A percentile compares a stretch with the other conserved stretches of the same genome.
Evolutionary conservation across 2,888 invertebrate genomes (phyloP).

Genomic region (Vandiemenella viatica): DNA sequence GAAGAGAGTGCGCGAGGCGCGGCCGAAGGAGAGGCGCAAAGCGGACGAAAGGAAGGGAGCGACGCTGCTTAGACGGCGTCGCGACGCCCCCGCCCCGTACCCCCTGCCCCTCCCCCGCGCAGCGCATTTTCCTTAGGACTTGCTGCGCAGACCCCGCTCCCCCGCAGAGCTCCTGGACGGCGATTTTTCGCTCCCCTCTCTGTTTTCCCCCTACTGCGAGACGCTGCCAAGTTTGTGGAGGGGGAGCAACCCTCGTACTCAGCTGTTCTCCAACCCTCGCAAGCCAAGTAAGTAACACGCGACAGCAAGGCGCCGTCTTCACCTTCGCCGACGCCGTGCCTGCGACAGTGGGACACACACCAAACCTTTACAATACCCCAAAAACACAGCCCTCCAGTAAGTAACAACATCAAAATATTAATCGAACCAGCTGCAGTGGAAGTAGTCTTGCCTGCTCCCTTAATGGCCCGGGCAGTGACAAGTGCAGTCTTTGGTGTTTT

Average conservation of each 20-base stretch:
- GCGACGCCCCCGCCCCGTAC: conserved; percentile 5
- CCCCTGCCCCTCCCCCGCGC: conserved; percentile 1
- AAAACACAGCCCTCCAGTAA: too few species aligned
- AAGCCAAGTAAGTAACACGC: too few species aligned
- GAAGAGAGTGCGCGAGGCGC: too few species aligned
- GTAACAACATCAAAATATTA: too few species aligned
- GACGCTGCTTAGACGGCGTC: conserved; percentile 8
- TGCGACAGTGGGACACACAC: not conserved
- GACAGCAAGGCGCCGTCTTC: too few species aligned
- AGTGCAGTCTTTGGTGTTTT: too few species aligned
- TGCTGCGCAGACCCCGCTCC: conserved; percentile 7
- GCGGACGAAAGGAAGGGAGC: not conserved
- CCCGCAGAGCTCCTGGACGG: conserved; percentile 14
- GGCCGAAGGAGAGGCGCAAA: not conserved
- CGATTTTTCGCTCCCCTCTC: conserved; percentile 9
- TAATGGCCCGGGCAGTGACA: too few species aligned
- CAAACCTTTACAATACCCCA: not conserved
- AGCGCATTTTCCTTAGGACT: conserved; percentile 10
- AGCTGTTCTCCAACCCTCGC: too few species aligned
- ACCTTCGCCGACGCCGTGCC: conserved; percentile 16
- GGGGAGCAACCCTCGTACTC: too few species aligned
- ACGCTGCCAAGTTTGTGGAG: conserved; percentile 3
- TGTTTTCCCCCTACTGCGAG: conserved; percentile 5
- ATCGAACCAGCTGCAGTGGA: too few species aligned
- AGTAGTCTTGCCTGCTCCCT: too few species aligned